Percentiles rank a stretch among this genome's conserved stretches.
Conservation (phyloP, 2,797 vertebrate species). For the Odontamblyopus lacepedii region DNA sequence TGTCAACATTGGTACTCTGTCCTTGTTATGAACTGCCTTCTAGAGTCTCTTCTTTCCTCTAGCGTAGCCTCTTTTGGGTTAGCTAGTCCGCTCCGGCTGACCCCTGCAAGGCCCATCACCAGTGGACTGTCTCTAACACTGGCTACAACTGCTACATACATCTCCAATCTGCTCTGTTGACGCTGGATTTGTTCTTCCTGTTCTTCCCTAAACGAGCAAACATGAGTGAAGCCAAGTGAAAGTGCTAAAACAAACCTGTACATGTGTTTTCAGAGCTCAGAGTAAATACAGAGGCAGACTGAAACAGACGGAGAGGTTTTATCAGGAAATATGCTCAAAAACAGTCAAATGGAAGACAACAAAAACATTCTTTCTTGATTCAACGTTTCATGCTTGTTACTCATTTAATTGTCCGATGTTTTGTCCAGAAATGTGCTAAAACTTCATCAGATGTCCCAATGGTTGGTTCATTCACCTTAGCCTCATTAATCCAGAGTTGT, state of each 20-base stretch:
- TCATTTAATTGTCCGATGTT: no score
- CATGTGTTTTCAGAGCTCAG: slow-evolving; percentile 21
- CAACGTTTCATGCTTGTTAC: no score
- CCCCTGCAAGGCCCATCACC: slow-evolving; percentile 2
- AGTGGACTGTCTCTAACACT: slow-evolving; percentile 29
- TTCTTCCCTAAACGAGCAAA: slow-evolving; percentile 31
- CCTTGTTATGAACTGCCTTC: not conserved
- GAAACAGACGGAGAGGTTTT: not conserved
- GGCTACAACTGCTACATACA: slow-evolving; percentile 24
- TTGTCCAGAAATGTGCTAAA: no score
- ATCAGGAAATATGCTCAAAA: not conserved
- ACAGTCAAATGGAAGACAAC: no score
- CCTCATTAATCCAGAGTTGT: no score
- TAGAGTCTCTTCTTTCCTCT: not conserved
- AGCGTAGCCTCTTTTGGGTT: not conserved
- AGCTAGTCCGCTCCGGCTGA: slow-evolving; percentile 17
- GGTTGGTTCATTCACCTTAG: no score
- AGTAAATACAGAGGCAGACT: not conserved
- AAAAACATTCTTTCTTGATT: no score
- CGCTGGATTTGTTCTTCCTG: slow-evolving; percentile 23
- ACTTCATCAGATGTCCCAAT: no score
- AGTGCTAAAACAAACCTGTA: slow-evolving; percentile 34
- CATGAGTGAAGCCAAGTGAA: slow-evolving; percentile 5
- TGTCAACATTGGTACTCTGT: not conserved
- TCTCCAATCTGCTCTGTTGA: slow-evolving; percentile 35